Evolutionary conservation across 2,888 invertebrate genomes (phyloP), one percentile per base, ranked within the genome.

Genomic region (Salticus scenicus): DNA sequence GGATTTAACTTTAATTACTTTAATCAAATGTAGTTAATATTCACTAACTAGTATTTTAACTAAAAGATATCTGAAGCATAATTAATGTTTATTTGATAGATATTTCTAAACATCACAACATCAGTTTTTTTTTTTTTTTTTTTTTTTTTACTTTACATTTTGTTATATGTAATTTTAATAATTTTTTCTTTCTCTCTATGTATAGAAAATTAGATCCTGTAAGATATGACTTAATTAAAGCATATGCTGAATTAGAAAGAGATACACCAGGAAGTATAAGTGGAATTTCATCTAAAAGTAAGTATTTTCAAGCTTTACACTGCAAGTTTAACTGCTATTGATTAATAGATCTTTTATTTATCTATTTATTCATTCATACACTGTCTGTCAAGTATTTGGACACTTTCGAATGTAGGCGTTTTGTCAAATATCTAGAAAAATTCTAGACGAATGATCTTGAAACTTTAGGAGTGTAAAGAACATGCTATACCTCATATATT

Each of bases 251-350:
- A 91, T 91, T 96, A 27, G 99, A 99, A 91, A 94, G 93, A 72
- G 95, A 96, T 89, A 97, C 97, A 0, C 96, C 97, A 0, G 99
- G 99, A n/a, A 96, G 96, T 89, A 95, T 99, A 73, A 93, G 94
- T 88, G 98, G 98, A 42, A 93, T 98, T 57, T 94, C 77, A 12
- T 64, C 76, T 20, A 57, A 69, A 84, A 73, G 75, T 72, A 84
- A 28, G 20, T 37, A 24, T 47, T 31, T 64, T 5, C 12, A 27
- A 33, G 1, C 12, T 20, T n/a, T 10, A 24, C 14, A n/a, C n/a
- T n/a, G n/a, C n/a, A n/a, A n/a, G 30, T 33, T 33, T 63, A 24
- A 73, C 24, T 30, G 10, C 37, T 31, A 24, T 1, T 24, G 51
- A 7, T 31, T n/a, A 4, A 33, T 20, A 30, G 10, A 0, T 33